A percentile compares a stretch with the other conserved stretches of the same genome.
Conservation (phyloP, 2,888 invertebrate genomes). For the Vandiemenella viatica region DNA sequence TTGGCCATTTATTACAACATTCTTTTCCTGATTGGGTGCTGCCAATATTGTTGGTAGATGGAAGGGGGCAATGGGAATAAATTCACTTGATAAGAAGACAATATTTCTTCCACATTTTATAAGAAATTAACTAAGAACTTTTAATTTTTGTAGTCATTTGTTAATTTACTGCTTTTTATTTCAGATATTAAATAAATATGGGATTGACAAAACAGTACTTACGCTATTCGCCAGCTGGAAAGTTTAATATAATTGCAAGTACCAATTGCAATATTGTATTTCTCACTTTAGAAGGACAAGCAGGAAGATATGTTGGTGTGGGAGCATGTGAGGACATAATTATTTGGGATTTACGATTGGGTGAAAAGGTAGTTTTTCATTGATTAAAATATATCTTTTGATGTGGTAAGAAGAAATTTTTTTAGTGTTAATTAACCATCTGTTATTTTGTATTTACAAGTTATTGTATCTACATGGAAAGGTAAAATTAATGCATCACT, state of each 20-base stretch:
- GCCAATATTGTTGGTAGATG: no score
- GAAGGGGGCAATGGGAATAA: no score
- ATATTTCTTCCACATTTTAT: no score
- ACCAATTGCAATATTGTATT: conserved; percentile 64
- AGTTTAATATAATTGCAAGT: conserved; percentile 77
- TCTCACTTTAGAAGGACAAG: conserved; percentile 57
- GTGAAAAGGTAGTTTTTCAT: conserved; percentile 47
- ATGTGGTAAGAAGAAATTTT: no score
- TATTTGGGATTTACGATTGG: conserved; percentile 83
- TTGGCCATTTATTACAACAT: no score
- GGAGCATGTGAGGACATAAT: conserved; percentile 87
- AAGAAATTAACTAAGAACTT: no score
- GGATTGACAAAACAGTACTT: conserved; percentile 89
- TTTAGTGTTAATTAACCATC: conserved; percentile 1
- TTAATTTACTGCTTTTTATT: no score
- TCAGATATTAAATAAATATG: conserved; percentile 40
- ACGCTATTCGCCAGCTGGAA: conserved; percentile 66
- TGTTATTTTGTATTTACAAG: background rate
- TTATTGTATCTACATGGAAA: no score
- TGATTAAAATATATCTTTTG: background rate
- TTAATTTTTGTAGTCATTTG: no score
- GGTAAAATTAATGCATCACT: no score
- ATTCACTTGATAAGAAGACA: no score
- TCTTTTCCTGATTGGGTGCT: no score
- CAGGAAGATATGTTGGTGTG: conserved; percentile 75